Evolutionary conservation across 2,113 vertebrate genomes (phyloP), one percentile per base, ranked within the genome.

Genomic region (Laterallus jamaicensis): DNA sequence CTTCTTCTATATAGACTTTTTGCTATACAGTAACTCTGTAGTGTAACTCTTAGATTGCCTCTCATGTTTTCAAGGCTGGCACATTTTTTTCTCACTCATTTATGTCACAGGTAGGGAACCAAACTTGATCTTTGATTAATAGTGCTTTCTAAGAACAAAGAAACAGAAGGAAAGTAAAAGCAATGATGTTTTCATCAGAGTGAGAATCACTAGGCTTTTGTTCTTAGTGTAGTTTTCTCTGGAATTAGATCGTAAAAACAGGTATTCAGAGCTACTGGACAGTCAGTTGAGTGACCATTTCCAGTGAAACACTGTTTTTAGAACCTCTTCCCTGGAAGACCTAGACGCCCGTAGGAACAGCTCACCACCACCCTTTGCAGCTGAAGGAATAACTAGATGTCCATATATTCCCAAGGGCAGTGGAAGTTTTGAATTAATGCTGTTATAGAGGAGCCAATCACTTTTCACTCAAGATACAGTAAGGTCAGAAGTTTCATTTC

Each of bases 281-380:
- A 44, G 49, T n/a, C 54, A 64, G 13, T 15, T 91, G 44, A 71
- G 17, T 58, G 59, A 80, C 37, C 28, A 9, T 79, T 91, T 91
- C 54, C 59, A 89, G 67, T 16, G 32, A 50, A 42, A 40, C 22
- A 16, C 26, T 80, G 66, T 79, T 39, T 49, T 9, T 54, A 67
- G n/a, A 63, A 21, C 40, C 55, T 70, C 3, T 8, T 62, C 39
- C 13, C 22, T 77, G 50, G 39, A 75, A 83, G 32, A 67, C 10
- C 0, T 2, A 59, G 55, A 20, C 0, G 0, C 55, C 39, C 1
- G 0, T 39, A 22, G 73, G 59, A 87, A 39, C 20, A 95, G 21
- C 24, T 93, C 37, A 7, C 54, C 47, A 35, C 18, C 1, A 1
- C 56, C 35, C 60, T 88, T 58, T 69, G 44, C 54, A 82, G 54